phyloP scores from a whole-genome alignment of 2,797 vertebrate species.

The Glossophaga mutica region DNA sequence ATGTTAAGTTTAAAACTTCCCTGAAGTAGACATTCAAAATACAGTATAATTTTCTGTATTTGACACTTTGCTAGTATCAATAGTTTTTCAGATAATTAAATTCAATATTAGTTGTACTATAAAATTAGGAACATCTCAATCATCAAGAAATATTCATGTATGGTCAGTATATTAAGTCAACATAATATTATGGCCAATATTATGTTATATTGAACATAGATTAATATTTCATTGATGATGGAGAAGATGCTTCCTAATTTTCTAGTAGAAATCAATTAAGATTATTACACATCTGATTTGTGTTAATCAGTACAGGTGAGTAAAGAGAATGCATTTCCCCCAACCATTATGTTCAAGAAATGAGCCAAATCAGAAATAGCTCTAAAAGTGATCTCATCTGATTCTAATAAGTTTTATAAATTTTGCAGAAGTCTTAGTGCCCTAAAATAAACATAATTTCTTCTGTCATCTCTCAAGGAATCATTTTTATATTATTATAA shows the following conservation, averaged over 20 bases:
- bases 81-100: conserved; percentile 22
- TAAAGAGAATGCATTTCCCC: not conserved
- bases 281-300: conserved; percentile 27
- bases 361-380: conserved; percentile 22
- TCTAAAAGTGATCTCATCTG: conserved; percentile 36
- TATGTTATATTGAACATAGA: not conserved
- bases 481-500: conserved; percentile 26
- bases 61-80: conserved; percentile 12
- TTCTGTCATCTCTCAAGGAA: not conserved
- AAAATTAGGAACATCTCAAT: conserved; percentile 39
- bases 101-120: conserved; percentile 1
- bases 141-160: conserved; percentile 25
- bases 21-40: not conserved
- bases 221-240: conserved; percentile 26
- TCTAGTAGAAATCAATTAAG: not conserved
- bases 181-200: not conserved
- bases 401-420: conserved; percentile 23
- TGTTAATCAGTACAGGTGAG: not conserved
- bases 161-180: not conserved
- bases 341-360: conserved; percentile 33
- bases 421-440: conserved; percentile 9
- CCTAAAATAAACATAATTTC: conserved; percentile 22
- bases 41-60: not conserved
- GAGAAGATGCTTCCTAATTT: conserved; percentile 33
- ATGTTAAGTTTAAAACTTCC: conserved; percentile 30